These are phyloP conservation scores for Lepidurus packardi DNA, from an alignment of 1,140 invertebrate genomes.

Conservation along the genomic window DNA sequence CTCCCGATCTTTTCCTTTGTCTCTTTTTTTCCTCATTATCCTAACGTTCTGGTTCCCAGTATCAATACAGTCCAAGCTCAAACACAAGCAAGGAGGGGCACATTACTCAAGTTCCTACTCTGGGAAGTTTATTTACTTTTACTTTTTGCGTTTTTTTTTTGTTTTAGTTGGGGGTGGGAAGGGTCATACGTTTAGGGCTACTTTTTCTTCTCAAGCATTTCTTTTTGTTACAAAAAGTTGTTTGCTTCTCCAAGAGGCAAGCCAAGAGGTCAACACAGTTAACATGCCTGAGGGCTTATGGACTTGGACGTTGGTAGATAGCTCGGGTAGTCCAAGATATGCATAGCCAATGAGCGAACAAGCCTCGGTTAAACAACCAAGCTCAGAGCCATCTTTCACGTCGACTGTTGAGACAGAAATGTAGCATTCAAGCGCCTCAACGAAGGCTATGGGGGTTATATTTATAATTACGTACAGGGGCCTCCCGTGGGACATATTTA, in stretches of 20 bases:
- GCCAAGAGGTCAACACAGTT: not conserved
- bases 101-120: not conserved
- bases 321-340: not conserved
- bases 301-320: conserved; percentile 21
- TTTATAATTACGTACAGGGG: too few relatives aligned
- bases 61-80: not conserved
- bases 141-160: not conserved
- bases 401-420: too few relatives aligned
- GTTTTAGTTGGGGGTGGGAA: not conserved
- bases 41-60: not conserved
- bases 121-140: not conserved
- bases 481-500: too few relatives aligned
- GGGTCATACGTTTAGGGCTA: conserved; percentile 4
- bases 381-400: not conserved
- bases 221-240: not conserved
- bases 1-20: not conserved
- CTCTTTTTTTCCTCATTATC: not conserved
- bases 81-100: not conserved
- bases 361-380: not conserved
- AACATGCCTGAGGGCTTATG: conserved; percentile 18
- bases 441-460: too few relatives aligned
- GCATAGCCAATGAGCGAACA: conserved; percentile 1
- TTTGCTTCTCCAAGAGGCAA: not conserved
- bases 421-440: too few relatives aligned
- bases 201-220: not conserved